Evolutionary conservation across 2,113 vertebrate genomes (phyloP).

Genomic region (Vulpes vulpes): DNA sequence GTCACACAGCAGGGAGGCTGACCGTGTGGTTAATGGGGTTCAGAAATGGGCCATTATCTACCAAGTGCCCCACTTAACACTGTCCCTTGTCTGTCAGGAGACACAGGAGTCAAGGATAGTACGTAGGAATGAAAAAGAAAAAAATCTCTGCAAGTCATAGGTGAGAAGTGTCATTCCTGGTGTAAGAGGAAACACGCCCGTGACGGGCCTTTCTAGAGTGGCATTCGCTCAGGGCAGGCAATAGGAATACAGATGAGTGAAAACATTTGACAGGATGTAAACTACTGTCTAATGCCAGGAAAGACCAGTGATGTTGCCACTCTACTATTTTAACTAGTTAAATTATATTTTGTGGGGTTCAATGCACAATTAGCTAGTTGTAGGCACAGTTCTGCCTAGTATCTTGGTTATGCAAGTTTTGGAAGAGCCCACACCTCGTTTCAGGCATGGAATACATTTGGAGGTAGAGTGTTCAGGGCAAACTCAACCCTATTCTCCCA

Average conservation of each 20-base stretch:
- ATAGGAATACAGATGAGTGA: not conserved
- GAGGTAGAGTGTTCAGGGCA: not conserved
- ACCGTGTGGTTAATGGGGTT: conserved; percentile 53
- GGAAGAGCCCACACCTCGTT: not conserved
- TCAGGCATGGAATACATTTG: not conserved
- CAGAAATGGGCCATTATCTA: conserved; percentile 64
- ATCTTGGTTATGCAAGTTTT: not conserved
- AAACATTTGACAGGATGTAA: not conserved
- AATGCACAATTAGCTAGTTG: not conserved
- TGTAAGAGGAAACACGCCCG: not conserved
- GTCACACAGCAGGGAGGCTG: conserved; percentile 54
- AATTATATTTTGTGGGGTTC: not conserved
- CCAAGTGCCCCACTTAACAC: conserved; percentile 50
- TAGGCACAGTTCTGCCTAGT: not conserved
- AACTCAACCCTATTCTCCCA: not conserved
- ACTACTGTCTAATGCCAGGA: not conserved
- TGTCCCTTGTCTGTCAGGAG: not conserved
- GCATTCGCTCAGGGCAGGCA: not conserved
- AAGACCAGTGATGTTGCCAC: not conserved
- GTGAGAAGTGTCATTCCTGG: not conserved
- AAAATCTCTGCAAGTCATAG: not conserved
- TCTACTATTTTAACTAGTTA: not conserved
- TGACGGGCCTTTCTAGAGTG: not conserved
- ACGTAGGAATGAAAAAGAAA: not conserved
- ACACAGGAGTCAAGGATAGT: not conserved